Evolutionary conservation across 2,797 vertebrate genomes (phyloP), one percentile per base, ranked within the genome.

Genomic region (Petrocephalus schoutedeni): DNA sequence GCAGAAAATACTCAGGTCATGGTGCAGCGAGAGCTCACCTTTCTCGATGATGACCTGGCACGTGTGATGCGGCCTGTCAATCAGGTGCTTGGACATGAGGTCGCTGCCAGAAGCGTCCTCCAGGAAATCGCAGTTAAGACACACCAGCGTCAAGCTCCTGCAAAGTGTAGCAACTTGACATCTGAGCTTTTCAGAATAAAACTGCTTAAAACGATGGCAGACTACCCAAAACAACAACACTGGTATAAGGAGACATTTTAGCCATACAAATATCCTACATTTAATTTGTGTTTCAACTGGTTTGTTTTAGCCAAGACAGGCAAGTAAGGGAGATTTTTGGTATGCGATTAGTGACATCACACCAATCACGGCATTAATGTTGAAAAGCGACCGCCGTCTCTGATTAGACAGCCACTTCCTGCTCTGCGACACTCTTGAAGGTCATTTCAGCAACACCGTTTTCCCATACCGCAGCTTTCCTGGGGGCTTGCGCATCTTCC

Each of bases 121-220:
- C 67, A 97, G 92, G 92, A 98, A 97, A 92, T 98, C 96, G 93
- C 98, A 99, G 94, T 96, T 97, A 89, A 98, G 96, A 94, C 98
- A 99, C 88, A 97, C 95, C 57, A 98, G 94, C 51, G 96, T 97
- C 88, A 97, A 92, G 92, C 93, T 95, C 93, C 98, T 99, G 91
- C 0, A 88, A 89, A 1, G 23, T 8, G 56, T 1, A 86, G 19
- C 23, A 36, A 16, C 56, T 59, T 32, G 23, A 86, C 16, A 84
- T 54, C 51, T 49, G 36, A 80, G 74, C 74, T 80, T 80, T 80
- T 80, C 41, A 41, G 56, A 45, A 59, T 58, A 86, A 59, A 86
- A 58, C 85, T 57, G 28, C 23, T 28, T 59, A 41, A 57, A 86
- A 86, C 28, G 45, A 32, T 12, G 54, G 83, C 21, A 21, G 10